Base-by-base conservation (phyloP, 1,140 invertebrate genomes). In the Yoshiicerus persimilis region DNA sequence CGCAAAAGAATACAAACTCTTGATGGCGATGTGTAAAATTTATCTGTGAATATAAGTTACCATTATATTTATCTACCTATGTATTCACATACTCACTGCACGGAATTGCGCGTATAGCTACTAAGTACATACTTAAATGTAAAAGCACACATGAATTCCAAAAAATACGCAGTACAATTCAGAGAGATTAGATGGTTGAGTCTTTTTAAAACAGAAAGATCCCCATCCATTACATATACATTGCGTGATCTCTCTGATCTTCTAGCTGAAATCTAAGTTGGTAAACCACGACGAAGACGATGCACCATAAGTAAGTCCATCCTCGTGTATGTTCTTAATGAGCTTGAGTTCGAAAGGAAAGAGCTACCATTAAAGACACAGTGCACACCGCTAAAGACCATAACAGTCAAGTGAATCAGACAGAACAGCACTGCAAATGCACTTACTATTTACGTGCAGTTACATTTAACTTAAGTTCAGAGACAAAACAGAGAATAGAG, bases 321-420 rank as follows among this genome's bases (percentile, higher is more conserved):
- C 47, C 47, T 56, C 47, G 47, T 56, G 47, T 56, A 16, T 56
- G 47, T 56, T 30, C 23, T 27, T 38, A 80, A 80, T 80, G 34
- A 80, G 30, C n/a, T 16, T 34, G 75, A 80, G 75, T 80, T 80
- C 32, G 75, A 80, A 80, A 80, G 75, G 32, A 80, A 80, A 80
- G 30, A 6, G 32, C 20, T 80, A n/a, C 11, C 75, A 80, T 36
- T 34, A 38, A n/a, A 80, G 6, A 80, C 13, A 56, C 47, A 56
- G n/a, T 56, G n/a, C 13, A 56, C 41, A 47, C 41, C 47, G 47
- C 47, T 56, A 56, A 56, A 56, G 47, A 56, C 16, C 47, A 56
- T n/a, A 56, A n/a, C 47, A 56, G 47, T 56, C 47, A 56, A 56
- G 47, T 56, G 20, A 56, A 13, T 13, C 62, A 25, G 66, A 70